Percentiles rank a stretch among this genome's conserved stretches.
Evolutionary conservation across 1,140 invertebrate species (phyloP).

Genomic region (Conopomorpha cramerella): DNA sequence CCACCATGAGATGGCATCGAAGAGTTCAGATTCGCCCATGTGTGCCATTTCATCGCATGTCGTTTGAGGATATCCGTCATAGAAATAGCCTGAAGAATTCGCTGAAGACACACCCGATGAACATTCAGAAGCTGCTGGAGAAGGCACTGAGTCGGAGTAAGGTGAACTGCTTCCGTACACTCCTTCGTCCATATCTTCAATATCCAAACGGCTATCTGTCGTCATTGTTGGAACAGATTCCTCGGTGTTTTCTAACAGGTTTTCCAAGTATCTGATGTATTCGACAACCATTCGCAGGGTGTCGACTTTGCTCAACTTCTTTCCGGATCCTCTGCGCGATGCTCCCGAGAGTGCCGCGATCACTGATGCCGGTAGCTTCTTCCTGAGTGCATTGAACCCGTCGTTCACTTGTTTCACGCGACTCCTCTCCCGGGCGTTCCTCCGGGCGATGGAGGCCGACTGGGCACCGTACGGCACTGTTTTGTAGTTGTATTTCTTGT

Average conservation of each 20-base stretch:
- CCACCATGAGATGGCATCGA: conserved; percentile 83
- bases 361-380: conserved; percentile 82
- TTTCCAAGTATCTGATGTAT: conserved; percentile 89
- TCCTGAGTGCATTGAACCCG: conserved; percentile 84
- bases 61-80: conserved; percentile 20
- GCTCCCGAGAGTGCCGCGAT: conserved; percentile 72
- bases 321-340: conserved; percentile 71
- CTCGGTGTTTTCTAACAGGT: conserved; percentile 75
- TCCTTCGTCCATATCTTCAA: conserved; percentile 18
- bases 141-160: conserved; percentile 66
- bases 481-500: conserved; percentile 70
- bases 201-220: conserved; percentile 8
- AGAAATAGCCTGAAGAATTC: conserved; percentile 47
- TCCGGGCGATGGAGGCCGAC: conserved; percentile 83
- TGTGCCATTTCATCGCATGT: conserved; percentile 63
- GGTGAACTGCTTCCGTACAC: conserved; percentile 49
- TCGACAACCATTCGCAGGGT: conserved; percentile 92
- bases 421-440: conserved; percentile 93
- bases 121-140: conserved; percentile 70
- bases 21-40: conserved; percentile 75
- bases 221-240: conserved; percentile 15
- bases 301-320: conserved; percentile 95
- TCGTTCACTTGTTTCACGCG: conserved; percentile 95
- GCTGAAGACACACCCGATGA: conserved; percentile 44
- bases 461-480: conserved; percentile 65